Conservation (phyloP, 2,888 invertebrate species). For the Tricholauxania praeusta region DNA sequence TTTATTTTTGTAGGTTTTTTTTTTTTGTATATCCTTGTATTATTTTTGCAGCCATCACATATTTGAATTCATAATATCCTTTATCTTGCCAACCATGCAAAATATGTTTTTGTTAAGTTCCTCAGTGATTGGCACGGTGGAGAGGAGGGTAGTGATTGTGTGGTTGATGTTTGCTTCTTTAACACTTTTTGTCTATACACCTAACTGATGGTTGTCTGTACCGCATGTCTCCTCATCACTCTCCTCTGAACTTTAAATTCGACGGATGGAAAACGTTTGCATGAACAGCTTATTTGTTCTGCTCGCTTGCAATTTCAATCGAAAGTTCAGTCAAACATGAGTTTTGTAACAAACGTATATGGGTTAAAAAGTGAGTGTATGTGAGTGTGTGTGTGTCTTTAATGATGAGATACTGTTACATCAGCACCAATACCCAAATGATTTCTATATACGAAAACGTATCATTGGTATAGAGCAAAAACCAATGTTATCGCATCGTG, state of each 20-base stretch:
- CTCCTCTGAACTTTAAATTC: no score
- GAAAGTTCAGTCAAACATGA: no score
- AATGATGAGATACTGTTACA: not conserved
- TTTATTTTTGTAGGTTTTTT: not conserved
- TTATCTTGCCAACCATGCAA: conserved; percentile 20
- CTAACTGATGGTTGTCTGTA: no score
- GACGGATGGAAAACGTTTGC: no score
- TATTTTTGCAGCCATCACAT: conserved; percentile 19
- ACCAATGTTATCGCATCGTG: not conserved
- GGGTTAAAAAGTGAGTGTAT: no score
- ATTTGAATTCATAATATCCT: conserved; percentile 21
- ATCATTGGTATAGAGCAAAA: not conserved
- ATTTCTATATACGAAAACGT: no score
- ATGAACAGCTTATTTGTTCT: not conserved
- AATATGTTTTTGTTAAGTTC: conserved; percentile 10
- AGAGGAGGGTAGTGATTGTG: no score
- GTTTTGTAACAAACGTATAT: no score
- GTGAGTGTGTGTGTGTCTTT: not conserved
- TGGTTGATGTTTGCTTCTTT: no score
- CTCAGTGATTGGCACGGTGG: no score
- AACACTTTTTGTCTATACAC: no score
- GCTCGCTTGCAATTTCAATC: not conserved
- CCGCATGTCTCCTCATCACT: no score
- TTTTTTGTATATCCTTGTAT: not conserved
- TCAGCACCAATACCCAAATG: not conserved